Evolutionary conservation across 2,113 vertebrate genomes (phyloP), one percentile per base, ranked within the genome.

Genomic region (Bos indicus): DNA sequence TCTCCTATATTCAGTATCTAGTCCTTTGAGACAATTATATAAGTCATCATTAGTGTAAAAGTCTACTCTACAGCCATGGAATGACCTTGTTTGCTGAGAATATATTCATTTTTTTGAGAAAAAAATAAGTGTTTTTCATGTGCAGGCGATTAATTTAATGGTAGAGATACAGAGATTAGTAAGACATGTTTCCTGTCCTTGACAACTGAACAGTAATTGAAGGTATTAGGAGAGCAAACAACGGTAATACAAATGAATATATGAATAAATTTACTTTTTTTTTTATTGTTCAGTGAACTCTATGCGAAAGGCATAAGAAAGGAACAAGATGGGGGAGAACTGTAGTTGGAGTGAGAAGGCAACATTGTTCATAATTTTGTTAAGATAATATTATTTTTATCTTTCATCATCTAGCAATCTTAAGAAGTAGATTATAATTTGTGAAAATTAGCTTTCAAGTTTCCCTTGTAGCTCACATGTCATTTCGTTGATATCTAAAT

Each of bases 371-470:
- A 4, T 52, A 36, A 10, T 78, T 12, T 71, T 81, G 14, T 59
- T 67, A 59, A 96, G 15, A 2, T 91, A 57, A 36, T 46, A 77
- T 11, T 74, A 82, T 80, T 94, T 94, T 77, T 54, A 52, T 60
- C 26, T 88, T 83, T 52, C 3, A 60, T 81, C 81, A 17, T 1
- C 25, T 26, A 85, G 14, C 3, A 89, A 85, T 92, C n/a, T 74
- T 81, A n/a, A 89, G 59, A 88, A 78, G 17, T 51, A 43, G 43
- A 51, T 67, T 89, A 33, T 91, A 7, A 46, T 52, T 88, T 91
- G 17, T 36, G 25, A 30, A 91, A 85, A 30, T 81, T 87, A 82
- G 21, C 51, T 96, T 97, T 95, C 33, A 97, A 86, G 25, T 87
- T 85, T 95, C 21, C 52, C 13, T 57, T 80, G 17, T 90, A 33